A percentile compares a stretch with the other conserved stretches of the same genome.
phyloP scores from a whole-genome alignment of 2,797 vertebrate species.

The Geotrypetes seraphini region DNA sequence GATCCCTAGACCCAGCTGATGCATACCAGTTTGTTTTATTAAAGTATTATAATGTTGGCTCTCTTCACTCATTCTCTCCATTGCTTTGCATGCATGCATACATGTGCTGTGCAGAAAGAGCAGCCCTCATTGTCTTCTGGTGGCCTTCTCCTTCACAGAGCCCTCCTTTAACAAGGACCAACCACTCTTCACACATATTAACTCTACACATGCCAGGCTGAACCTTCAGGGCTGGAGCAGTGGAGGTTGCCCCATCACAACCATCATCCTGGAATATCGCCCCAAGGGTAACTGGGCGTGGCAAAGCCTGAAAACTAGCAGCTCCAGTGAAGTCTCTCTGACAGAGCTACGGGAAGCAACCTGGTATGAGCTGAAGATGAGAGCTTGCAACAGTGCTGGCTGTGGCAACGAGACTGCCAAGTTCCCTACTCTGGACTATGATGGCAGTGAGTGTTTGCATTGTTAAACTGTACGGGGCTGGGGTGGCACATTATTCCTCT shows the following conservation, averaged over 20 bases:
- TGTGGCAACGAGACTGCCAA: conserved; percentile 89
- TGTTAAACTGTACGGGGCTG: too few species aligned
- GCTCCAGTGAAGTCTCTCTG: conserved; percentile 82
- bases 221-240: conserved; percentile 95
- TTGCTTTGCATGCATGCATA: not conserved
- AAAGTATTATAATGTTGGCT: too few species aligned
- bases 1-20: not conserved
- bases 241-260: conserved; percentile 88
- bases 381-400: conserved; percentile 94
- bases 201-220: conserved; percentile 87
- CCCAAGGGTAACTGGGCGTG: conserved; percentile 92
- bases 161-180: conserved; percentile 96
- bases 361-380: conserved; percentile 97
- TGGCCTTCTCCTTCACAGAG: conserved; percentile 42
- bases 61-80: not conserved
- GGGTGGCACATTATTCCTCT: too few species aligned
- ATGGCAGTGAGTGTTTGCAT: conserved; percentile 87
- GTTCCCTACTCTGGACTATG: conserved; percentile 92
- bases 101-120: conserved; percentile 9
- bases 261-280: conserved; percentile 83
- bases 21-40: not conserved
- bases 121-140: not conserved
- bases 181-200: conserved; percentile 94
- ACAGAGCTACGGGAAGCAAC: conserved; percentile 91
- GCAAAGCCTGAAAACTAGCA: conserved; percentile 86